A percentile compares a stretch with the other conserved stretches of the same genome.
Evolutionary conservation across 2,797 vertebrate species (phyloP).

Genomic region (Austrolebias charrua): DNA sequence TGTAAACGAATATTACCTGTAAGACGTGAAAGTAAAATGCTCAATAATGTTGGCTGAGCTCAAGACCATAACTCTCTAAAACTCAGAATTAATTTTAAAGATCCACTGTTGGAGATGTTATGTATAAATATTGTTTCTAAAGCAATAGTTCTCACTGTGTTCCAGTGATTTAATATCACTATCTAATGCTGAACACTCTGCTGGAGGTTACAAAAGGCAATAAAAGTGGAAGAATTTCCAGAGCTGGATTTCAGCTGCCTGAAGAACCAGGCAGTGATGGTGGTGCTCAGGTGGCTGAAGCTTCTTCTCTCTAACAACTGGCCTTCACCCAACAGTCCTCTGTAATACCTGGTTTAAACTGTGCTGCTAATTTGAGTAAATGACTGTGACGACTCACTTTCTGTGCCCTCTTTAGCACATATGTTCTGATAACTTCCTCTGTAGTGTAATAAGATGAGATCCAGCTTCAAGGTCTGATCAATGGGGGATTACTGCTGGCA

Average conservation of each 20-base stretch:
- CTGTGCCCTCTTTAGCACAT: conserved; percentile 3
- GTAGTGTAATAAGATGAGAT: not conserved
- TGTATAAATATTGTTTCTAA: conserved; percentile 6
- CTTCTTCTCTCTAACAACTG: not conserved
- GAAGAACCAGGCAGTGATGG: not conserved
- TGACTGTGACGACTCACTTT: not conserved
- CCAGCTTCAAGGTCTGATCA: not conserved
- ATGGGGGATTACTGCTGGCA: not conserved
- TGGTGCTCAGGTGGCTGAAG: conserved; percentile 12
- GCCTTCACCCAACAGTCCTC: not conserved
- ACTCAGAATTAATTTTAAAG: not conserved
- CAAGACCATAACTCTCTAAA: too few species aligned
- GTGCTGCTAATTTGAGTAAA: not conserved
- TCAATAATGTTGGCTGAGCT: too few species aligned
- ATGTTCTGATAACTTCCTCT: not conserved
- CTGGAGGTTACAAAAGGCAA: conserved; percentile 1
- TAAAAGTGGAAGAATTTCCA: not conserved
- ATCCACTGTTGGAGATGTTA: conserved; percentile 1
- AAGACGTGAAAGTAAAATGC: too few species aligned
- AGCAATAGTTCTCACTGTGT: not conserved
- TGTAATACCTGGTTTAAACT: conserved; percentile 1
- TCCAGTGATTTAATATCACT: conserved; percentile 8
- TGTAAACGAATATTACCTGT: too few species aligned
- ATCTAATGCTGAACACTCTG: not conserved
- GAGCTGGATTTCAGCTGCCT: not conserved